These are phyloP conservation scores for Microdon myrmicae DNA, from an alignment of 2,888 invertebrate genomes.

Conservation along the genomic window DNA sequence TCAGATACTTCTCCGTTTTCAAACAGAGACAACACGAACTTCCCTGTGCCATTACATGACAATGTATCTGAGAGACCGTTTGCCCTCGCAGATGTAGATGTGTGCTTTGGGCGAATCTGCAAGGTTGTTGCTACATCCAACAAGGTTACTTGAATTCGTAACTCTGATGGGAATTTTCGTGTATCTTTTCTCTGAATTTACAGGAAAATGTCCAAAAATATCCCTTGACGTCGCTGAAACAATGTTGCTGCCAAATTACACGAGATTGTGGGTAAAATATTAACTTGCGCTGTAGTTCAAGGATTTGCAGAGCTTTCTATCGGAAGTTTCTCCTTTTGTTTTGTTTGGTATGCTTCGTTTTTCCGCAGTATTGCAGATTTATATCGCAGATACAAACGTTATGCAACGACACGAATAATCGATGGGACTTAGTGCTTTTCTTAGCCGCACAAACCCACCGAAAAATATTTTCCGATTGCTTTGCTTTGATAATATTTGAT, in stretches of 20 bases:
- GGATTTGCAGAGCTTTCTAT: conserved; percentile 22
- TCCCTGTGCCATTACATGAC: conserved; percentile 3
- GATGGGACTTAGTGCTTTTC: too few relatives aligned
- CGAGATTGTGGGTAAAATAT: too few relatives aligned
- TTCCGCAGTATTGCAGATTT: conserved; percentile 38
- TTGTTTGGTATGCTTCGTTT: conserved; percentile 1
- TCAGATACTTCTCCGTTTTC: conserved; percentile 8
- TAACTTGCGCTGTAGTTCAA: conserved; percentile 12
- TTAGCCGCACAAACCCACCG: too few relatives aligned
- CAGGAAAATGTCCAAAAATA: conserved; percentile 7
- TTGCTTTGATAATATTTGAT: too few relatives aligned
- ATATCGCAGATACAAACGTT: conserved; percentile 37
- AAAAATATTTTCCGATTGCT: too few relatives aligned
- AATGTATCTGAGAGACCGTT: not conserved
- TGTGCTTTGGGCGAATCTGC: too few relatives aligned
- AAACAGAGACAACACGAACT: conserved; percentile 7
- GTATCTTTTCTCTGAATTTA: too few relatives aligned
- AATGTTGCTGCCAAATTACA: too few relatives aligned
- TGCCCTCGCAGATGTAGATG: too few relatives aligned
- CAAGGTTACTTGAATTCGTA: conserved; percentile 40
- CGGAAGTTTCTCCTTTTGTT: conserved; percentile 2
- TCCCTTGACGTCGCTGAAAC: conserved; percentile 6
- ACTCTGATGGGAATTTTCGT: conserved; percentile 12
- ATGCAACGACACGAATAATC: conserved; percentile 40
- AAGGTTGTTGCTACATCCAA: conserved; percentile 41